Evolutionary conservation across 2,797 vertebrate genomes (phyloP), one percentile per base, ranked within the genome.

Genomic region (Lophotriccus pileatus): DNA sequence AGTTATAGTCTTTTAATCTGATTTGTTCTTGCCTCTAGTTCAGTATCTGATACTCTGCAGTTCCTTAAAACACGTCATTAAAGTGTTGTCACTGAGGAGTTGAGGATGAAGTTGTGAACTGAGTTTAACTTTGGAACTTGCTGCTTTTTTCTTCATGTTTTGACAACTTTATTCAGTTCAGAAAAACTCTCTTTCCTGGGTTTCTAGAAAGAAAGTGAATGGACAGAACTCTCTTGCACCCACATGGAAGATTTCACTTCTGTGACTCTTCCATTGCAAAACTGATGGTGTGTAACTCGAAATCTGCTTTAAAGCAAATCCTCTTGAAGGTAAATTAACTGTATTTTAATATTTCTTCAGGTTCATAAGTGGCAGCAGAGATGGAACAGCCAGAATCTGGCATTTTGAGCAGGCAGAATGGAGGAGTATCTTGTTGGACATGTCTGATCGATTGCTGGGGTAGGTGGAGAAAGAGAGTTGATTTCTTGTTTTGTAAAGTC

Each of bases 321-420:
- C 2, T 39, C 74, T 12, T 24, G 37, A 14, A 25, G 39, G 4
- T 18, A 17, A 41, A 50, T 59, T 63, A 63, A 44, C 47, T 14
- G 0, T 80, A 8, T 93, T 94, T 88, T 49, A 27, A 55, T 73
- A 10, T 27, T 82, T 39, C 32, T 62, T 77, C 84, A 96, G 99
- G 98, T 99, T 99, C 94, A 98, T 99, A 91, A 99, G 99, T 88
- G 99, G 99, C 88, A 99, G 99, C 97, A 98, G 99, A 88, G 99
- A 99, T 87, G 99, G 99, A 59, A 99, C 99, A 7, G 99, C 99
- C 10, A 98, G 99, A 13, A 98, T 99, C 95, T 99, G 99, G 99
- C 98, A 95, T 73, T 99, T 99, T 34, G 98, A 99, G 76, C 98
- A 99, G 76, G 98, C 99, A 79, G 98, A 99, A 49, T 99, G 99